Evolutionary conservation across 2,888 invertebrate genomes (phyloP).

Genomic region (Lottia gigantea): DNA sequence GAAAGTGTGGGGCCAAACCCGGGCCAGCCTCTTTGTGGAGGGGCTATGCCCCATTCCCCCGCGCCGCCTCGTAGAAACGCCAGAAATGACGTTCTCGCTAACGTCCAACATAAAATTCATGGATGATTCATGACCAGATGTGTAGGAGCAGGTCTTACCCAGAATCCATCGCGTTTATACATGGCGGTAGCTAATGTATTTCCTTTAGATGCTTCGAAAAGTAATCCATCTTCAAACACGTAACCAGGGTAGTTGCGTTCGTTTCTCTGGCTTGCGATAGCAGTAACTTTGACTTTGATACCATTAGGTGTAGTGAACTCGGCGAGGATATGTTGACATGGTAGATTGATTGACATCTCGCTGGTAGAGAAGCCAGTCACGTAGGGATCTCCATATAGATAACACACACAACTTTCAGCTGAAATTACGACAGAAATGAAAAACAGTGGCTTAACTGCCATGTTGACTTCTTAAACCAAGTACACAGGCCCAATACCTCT

Average conservation of each 20-base stretch:
- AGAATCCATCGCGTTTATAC: neutral
- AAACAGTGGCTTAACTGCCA: too few relatives aligned
- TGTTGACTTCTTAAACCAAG: too few relatives aligned
- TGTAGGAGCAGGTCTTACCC: neutral
- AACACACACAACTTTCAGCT: neutral
- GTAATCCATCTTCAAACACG: neutral
- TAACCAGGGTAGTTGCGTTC: neutral
- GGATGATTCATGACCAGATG: too few relatives aligned
- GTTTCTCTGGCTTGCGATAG: neutral
- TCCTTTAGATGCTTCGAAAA: neutral
- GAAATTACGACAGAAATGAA: neutral
- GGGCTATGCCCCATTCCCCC: too few relatives aligned
- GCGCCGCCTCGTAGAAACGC: too few relatives aligned
- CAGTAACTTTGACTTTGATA: neutral
- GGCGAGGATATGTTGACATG: neutral
- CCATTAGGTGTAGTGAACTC: neutral
- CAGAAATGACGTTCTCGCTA: too few relatives aligned
- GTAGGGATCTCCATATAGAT: constrained; percentile 5
- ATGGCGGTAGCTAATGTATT: neutral
- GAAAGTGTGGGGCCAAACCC: too few relatives aligned
- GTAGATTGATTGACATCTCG: neutral
- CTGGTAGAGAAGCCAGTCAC: neutral
- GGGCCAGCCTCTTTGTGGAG: too few relatives aligned
- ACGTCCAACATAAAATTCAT: too few relatives aligned
- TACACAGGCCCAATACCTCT: too few relatives aligned